Conservation (phyloP, 2,888 invertebrate species). For the Lamellibrachia satsuma region DNA sequence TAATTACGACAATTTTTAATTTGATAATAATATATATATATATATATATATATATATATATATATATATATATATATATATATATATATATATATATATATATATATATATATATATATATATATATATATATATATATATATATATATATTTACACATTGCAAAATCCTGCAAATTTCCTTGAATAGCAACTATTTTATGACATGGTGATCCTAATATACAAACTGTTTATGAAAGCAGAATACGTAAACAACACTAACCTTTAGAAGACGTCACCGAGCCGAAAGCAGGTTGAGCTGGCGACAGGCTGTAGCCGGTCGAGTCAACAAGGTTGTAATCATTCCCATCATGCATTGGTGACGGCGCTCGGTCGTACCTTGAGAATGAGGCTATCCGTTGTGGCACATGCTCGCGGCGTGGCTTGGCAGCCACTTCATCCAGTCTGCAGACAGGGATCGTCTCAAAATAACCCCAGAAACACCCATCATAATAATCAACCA, state of each 20-base stretch:
- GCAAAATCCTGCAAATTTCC: background rate
- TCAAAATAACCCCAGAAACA: background rate
- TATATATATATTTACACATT: background rate
- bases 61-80: background rate
- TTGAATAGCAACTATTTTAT: background rate
- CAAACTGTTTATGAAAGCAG: too few species aligned
- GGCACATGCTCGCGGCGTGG: constrained; percentile 65
- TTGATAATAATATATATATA: background rate
- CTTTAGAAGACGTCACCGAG: background rate
- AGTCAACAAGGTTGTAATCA: constrained; percentile 36
- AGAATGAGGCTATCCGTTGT: constrained; percentile 49
- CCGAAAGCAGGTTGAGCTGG: constrained; percentile 33
- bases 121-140: background rate
- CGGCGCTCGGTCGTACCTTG: constrained; percentile 30
- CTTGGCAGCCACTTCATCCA: constrained; percentile 63
- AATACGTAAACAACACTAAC: background rate
- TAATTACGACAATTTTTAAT: background rate
- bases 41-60: background rate
- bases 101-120: background rate
- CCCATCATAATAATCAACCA: background rate
- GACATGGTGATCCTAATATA: too few species aligned
- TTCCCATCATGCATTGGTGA: constrained; percentile 27
- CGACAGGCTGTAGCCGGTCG: constrained; percentile 37
- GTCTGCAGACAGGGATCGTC: constrained; percentile 51
- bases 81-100: background rate